A percentile compares a stretch with the other conserved stretches of the same genome.
Conservation (phyloP, 2,113 vertebrate species). For the Recurvirostra avosetta region DNA sequence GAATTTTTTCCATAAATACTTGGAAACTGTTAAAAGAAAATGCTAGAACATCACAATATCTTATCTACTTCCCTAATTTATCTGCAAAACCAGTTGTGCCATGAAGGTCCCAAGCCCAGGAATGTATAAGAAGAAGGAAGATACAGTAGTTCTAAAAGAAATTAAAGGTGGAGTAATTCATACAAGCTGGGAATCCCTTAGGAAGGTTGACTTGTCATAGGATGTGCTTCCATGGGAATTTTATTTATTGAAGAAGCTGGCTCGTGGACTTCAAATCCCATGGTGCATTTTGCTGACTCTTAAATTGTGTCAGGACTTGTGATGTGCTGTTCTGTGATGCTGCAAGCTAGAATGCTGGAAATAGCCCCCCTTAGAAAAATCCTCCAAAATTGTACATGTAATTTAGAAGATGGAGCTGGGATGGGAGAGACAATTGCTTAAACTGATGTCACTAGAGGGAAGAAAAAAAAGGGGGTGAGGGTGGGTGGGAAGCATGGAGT, state of each 20-base stretch:
- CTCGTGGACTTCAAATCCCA: neutral
- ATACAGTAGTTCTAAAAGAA: neutral
- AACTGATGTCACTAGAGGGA: neutral
- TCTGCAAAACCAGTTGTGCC: neutral
- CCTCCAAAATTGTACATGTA: fast-evolving
- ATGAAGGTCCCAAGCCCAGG: neutral
- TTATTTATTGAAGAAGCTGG: neutral
- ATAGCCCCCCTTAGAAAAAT: neutral
- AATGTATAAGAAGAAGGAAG: neutral
- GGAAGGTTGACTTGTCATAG: neutral
- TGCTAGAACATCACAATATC: fast-evolving
- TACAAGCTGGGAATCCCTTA: neutral
- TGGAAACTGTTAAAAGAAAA: neutral
- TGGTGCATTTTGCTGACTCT: neutral
- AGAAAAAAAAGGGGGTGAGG: neutral
- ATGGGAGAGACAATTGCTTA: neutral
- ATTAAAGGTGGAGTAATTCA: neutral
- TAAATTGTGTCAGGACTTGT: neutral
- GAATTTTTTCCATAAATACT: neutral
- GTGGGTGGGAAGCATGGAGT: too few species aligned
- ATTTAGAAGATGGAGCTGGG: neutral
- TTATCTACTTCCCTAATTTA: neutral
- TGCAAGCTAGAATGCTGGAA: neutral
- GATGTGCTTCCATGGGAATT: neutral
- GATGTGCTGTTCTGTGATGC: neutral